Percentiles rank a stretch among this genome's conserved stretches.
phyloP scores from a whole-genome alignment of 2,888 invertebrate genomes.

The Apoda limacodes region DNA sequence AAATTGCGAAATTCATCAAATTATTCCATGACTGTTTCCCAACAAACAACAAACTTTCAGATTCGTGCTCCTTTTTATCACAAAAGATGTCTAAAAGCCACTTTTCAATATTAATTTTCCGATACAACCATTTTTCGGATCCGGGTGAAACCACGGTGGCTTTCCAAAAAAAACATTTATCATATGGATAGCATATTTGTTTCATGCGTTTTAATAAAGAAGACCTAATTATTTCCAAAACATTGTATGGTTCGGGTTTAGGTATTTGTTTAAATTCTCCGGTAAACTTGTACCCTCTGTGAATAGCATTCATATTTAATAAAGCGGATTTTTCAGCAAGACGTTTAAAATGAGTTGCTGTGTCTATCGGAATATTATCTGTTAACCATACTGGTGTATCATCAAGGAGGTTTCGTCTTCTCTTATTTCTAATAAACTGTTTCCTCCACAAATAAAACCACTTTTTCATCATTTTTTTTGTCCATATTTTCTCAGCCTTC shows the following conservation, averaged over 20 bases:
- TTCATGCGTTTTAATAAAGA: conserved; percentile 56
- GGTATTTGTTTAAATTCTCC: conserved; percentile 41
- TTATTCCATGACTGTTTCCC: conserved; percentile 57
- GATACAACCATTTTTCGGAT: conserved; percentile 45
- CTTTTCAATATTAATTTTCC: conserved; percentile 53
- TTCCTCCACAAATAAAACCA: conserved; percentile 50
- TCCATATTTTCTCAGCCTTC: conserved; percentile 44
- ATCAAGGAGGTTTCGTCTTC: conserved; percentile 44
- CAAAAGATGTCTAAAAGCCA: conserved; percentile 58
- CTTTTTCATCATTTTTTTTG: conserved; percentile 42
- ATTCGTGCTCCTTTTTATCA: conserved; percentile 43
- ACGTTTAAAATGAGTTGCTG: conserved; percentile 38
- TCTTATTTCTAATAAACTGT: conserved; percentile 39
- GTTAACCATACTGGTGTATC: conserved; percentile 59
- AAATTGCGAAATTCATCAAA: conserved; percentile 58
- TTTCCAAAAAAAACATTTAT: conserved; percentile 71
- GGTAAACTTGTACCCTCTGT: conserved; percentile 48
- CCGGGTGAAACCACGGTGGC: conserved; percentile 70
- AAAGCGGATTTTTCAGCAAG: conserved; percentile 39
- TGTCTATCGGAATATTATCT: conserved; percentile 40
- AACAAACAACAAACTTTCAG: conserved; percentile 44
- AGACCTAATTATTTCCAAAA: conserved; percentile 58
- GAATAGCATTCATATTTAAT: conserved; percentile 49
- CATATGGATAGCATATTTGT: conserved; percentile 52
- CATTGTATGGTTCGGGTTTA: conserved; percentile 41